Evolutionary conservation across 2,113 vertebrate species (phyloP).

Genomic region (Salminus brasiliensis): DNA sequence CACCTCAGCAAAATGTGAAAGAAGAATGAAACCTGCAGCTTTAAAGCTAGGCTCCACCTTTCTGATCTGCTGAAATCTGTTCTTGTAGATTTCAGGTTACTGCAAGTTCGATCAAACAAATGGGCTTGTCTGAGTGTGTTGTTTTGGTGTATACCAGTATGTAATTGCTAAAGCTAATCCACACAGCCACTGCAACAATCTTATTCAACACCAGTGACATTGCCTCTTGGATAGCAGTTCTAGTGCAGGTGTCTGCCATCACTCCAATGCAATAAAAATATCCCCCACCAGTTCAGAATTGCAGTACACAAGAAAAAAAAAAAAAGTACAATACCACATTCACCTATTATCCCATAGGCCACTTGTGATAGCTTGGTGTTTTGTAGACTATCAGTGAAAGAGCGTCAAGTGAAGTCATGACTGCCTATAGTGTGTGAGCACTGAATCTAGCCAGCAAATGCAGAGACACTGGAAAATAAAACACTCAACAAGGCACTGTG

Average conservation of each 20-base stretch:
- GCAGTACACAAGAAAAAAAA: not conserved
- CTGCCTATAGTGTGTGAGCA: not conserved
- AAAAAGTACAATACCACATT: not conserved
- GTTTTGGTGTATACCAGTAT: not conserved
- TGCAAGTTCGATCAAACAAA: not conserved
- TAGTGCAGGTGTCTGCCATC: not conserved
- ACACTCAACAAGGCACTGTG: slow-evolving; percentile 13
- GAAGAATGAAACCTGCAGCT: not conserved
- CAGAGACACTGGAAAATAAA: not conserved
- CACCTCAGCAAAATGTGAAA: not conserved
- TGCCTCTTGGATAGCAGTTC: not conserved
- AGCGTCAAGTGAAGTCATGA: not conserved
- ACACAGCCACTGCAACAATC: not conserved
- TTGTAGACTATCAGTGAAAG: slow-evolving; percentile 12
- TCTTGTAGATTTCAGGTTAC: too few species aligned
- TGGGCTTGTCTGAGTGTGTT: not conserved
- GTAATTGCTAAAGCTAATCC: not conserved
- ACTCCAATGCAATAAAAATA: not conserved
- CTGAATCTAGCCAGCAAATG: not conserved
- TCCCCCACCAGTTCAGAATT: not conserved
- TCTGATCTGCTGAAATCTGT: too few species aligned
- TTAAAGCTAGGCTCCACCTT: not conserved
- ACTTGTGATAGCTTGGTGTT: not conserved
- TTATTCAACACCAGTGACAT: not conserved
- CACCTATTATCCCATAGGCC: slow-evolving; percentile 1